Conservation (phyloP, 2,797 vertebrate genomes). For the Neopelma chrysocephalum region DNA sequence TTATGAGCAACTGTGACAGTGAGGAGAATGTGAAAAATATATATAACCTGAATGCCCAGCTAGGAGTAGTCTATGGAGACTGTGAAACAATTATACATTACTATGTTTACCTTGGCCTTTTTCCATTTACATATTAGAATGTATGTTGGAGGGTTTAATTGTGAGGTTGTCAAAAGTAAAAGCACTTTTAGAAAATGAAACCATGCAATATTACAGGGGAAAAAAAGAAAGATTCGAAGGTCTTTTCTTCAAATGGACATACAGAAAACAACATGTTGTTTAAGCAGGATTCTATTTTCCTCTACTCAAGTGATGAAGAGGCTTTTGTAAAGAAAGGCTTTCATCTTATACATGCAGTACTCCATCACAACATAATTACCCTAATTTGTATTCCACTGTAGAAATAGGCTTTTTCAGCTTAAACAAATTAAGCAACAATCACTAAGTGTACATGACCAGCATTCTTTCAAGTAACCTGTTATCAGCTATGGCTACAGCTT, state of each 20-base stretch:
- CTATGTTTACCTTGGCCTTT: not conserved
- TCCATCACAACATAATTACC: conserved; percentile 72
- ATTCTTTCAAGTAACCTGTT: conserved; percentile 63
- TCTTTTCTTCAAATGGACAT: conserved; percentile 59
- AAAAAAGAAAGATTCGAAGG: not conserved
- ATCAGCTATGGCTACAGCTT: conserved; percentile 56
- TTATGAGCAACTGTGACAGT: not conserved
- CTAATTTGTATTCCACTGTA: conserved; percentile 74
- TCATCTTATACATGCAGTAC: conserved; percentile 68
- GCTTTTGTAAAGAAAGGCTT: conserved; percentile 72
- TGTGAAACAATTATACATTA: not conserved
- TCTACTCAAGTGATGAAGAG: conserved; percentile 61
- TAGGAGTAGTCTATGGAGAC: not conserved
- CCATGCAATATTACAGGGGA: not conserved
- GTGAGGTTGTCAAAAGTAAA: conserved; percentile 9
- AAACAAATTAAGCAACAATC: conserved; percentile 74
- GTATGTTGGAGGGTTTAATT: conserved; percentile 40
- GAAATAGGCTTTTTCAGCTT: conserved; percentile 70
- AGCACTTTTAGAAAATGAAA: not conserved
- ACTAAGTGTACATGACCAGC: conserved; percentile 55
- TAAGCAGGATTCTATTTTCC: conserved; percentile 68
- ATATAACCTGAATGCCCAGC: not conserved
- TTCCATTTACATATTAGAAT: conserved; percentile 21
- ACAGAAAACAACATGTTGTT: conserved; percentile 64
- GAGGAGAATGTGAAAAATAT: not conserved